Evolutionary conservation across 2,113 vertebrate genomes (phyloP).

Genomic region (Lathamus discolor): DNA sequence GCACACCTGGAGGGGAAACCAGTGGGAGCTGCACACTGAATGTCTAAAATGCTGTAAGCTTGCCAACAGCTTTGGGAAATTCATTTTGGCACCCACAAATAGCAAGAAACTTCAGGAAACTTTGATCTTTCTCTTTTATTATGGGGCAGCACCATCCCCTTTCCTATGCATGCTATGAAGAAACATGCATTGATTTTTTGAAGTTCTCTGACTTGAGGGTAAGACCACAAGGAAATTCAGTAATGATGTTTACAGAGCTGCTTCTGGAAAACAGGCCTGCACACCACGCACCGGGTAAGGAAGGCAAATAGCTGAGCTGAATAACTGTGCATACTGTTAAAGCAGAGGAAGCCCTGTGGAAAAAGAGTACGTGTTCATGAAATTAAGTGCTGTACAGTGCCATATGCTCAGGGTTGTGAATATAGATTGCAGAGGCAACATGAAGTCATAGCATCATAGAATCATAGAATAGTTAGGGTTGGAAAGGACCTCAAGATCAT

Average conservation of each 20-base stretch:
- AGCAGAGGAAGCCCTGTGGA: background rate
- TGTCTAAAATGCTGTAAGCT: background rate
- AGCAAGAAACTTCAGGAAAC: background rate
- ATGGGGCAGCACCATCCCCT: background rate
- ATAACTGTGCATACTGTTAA: background rate
- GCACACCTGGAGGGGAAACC: conserved; percentile 9
- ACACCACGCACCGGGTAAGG: rapidly evolving
- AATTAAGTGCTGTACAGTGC: background rate
- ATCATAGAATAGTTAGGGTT: no score
- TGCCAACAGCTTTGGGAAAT: background rate
- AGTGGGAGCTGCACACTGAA: background rate
- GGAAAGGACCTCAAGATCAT: no score
- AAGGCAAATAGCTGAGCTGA: background rate
- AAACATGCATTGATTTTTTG: background rate
- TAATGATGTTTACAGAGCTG: background rate
- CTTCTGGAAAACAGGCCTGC: background rate
- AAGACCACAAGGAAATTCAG: background rate
- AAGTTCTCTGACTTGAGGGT: background rate
- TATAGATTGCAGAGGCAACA: background rate
- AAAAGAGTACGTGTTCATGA: background rate
- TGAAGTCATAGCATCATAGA: no score
- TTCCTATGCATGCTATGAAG: background rate
- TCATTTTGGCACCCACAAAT: background rate
- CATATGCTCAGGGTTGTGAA: background rate
- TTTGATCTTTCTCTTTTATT: background rate